Evolutionary conservation across 2,888 invertebrate species (phyloP).

Genomic region (Iselma pallidipennis): DNA sequence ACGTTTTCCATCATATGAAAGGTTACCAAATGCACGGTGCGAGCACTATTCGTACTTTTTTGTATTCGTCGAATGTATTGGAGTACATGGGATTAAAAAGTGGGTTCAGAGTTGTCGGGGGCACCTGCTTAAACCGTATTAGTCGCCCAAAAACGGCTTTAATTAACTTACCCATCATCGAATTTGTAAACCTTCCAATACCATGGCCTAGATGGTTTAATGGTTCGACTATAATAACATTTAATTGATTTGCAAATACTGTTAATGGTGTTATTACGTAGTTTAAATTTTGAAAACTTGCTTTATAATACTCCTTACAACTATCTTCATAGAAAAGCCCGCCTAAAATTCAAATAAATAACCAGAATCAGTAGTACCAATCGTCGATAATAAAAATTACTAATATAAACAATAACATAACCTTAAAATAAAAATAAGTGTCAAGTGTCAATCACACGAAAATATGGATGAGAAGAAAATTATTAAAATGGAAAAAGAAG

Average conservation of each 20-base stretch:
- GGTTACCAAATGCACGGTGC: no score
- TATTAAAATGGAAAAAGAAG: constrained; percentile 26
- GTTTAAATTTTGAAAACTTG: constrained; percentile 11
- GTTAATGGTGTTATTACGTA: constrained; percentile 17
- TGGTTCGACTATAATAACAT: constrained; percentile 10
- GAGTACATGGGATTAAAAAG: no score
- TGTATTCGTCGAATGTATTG: no score
- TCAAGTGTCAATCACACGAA: neutral
- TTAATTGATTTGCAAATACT: constrained; percentile 13
- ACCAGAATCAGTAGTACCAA: constrained; percentile 7
- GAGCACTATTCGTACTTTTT: no score
- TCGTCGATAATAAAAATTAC: neutral
- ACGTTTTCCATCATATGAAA: no score
- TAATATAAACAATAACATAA: neutral
- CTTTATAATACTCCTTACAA: constrained; percentile 15
- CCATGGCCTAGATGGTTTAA: constrained; percentile 14
- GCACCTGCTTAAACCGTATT: no score
- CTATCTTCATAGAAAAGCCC: constrained; percentile 5
- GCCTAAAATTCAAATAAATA: constrained; percentile 11
- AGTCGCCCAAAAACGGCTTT: no score
- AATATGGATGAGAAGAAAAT: constrained; percentile 23
- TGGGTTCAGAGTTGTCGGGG: no score
- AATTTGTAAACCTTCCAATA: constrained; percentile 14
- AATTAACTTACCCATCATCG: neutral
- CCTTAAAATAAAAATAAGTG: no score